Conservation (phyloP, 2,113 vertebrate species). For the Castor canadensis region DNA sequence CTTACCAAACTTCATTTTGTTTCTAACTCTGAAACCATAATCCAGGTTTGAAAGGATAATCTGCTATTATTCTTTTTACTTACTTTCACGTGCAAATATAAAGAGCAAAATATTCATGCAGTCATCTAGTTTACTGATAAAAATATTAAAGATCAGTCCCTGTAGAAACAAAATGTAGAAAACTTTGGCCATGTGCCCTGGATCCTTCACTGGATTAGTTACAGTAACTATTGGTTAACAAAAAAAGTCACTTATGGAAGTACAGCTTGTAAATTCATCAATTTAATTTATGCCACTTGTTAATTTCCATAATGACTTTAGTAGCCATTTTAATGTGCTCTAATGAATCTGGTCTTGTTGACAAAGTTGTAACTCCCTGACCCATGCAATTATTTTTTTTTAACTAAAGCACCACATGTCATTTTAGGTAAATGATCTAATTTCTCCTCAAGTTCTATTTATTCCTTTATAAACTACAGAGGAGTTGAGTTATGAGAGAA, state of each 20-base stretch:
- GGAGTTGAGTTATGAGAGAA: slow-evolving; percentile 21
- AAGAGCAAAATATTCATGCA: not conserved
- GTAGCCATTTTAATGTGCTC: not conserved
- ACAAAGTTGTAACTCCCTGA: slow-evolving; percentile 16
- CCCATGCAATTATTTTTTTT: not conserved
- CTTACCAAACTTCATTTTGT: not conserved
- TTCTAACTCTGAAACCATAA: not conserved
- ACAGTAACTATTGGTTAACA: not conserved
- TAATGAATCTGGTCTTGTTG: not conserved
- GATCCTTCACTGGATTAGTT: not conserved
- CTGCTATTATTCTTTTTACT: not conserved
- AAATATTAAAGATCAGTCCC: not conserved
- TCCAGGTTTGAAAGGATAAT: not conserved
- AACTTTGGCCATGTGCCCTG: not conserved
- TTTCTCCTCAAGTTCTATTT: slow-evolving; percentile 47
- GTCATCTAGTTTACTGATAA: not conserved
- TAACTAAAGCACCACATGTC: not conserved
- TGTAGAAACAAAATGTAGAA: not conserved
- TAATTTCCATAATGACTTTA: slow-evolving; percentile 52
- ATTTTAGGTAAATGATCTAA: slow-evolving; percentile 52
- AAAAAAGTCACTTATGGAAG: not conserved
- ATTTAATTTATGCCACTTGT: slow-evolving; percentile 25
- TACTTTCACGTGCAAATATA: not conserved
- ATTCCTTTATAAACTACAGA: slow-evolving; percentile 29
- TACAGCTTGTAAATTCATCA: not conserved